A percentile compares a stretch with the other conserved stretches of the same genome.
Evolutionary conservation across 2,888 invertebrate species (phyloP).

Genomic region (Tiliacea aurago): DNA sequence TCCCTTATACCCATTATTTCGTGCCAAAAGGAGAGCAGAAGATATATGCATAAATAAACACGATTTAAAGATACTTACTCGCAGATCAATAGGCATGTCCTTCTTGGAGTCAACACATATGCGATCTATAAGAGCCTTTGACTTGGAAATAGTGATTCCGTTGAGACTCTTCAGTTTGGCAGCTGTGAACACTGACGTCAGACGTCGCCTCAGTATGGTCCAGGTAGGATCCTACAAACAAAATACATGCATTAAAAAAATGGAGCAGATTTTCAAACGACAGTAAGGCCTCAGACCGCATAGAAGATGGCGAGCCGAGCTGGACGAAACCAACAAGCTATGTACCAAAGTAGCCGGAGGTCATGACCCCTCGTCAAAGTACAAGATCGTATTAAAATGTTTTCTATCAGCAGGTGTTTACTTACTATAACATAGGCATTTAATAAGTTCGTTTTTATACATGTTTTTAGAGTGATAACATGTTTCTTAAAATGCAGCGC

Average conservation of each 20-base stretch:
- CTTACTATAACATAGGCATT: background rate
- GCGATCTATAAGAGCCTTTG: conserved; percentile 67
- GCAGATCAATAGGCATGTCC: conserved; percentile 31
- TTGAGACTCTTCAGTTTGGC: conserved; percentile 66
- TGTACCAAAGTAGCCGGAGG: background rate
- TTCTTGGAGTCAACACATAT: conserved; percentile 54
- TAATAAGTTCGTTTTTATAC: background rate
- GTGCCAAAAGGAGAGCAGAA: background rate
- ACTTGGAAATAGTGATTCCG: conserved; percentile 59
- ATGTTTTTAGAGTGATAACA: background rate
- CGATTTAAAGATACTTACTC: conserved; percentile 32
- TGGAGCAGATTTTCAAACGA: background rate
- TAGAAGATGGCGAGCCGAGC: too few species aligned
- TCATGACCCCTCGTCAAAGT: background rate
- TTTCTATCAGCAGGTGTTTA: background rate
- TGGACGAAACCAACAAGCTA: background rate
- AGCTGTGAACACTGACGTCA: conserved; percentile 71
- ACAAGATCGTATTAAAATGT: background rate
- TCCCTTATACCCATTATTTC: too few species aligned
- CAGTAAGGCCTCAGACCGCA: too few species aligned
- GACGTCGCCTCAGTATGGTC: conserved; percentile 68
- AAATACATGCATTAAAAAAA: background rate
- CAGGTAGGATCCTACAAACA: conserved; percentile 73
- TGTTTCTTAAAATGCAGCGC: background rate
- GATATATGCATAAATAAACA: background rate